Conservation (phyloP, 1,140 invertebrate genomes). For the Nasonia vitripennis region DNA sequence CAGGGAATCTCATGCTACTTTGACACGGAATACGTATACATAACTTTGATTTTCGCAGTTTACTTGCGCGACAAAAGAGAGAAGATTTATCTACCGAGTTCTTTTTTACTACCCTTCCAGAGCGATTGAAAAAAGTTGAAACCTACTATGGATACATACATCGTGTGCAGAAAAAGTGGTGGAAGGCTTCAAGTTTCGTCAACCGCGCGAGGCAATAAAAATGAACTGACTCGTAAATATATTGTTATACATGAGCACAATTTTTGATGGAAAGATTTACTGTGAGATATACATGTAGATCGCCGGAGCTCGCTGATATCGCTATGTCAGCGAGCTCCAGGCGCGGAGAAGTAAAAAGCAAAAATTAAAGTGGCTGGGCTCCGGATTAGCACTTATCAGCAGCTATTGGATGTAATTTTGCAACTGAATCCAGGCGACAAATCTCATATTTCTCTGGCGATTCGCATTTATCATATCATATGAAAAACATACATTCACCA, state of each 20-base stretch:
- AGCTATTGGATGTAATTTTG: slow-evolving; percentile 44
- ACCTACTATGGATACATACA: neutral
- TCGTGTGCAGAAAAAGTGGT: too few species aligned
- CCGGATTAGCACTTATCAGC: slow-evolving; percentile 45
- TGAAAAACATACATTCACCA: neutral
- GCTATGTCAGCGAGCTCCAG: too few species aligned
- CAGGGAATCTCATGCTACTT: neutral
- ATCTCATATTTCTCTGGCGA: slow-evolving; percentile 43
- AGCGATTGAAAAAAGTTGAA: slow-evolving; percentile 8
- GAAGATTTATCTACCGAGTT: neutral
- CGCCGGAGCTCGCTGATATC: neutral
- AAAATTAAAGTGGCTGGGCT: slow-evolving; percentile 47
- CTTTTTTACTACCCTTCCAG: slow-evolving; percentile 14
- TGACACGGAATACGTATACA: neutral
- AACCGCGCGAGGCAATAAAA: neutral
- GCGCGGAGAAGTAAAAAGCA: slow-evolving; percentile 11
- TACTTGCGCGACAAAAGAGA: neutral
- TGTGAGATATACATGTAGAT: neutral
- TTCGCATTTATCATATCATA: neutral
- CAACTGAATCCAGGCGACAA: slow-evolving; percentile 42
- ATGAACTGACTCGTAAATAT: slow-evolving; percentile 8
- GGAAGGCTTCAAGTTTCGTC: neutral
- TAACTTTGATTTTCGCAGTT: slow-evolving; percentile 43
- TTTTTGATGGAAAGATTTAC: neutral
- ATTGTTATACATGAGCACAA: neutral